Evolutionary conservation across 2,113 vertebrate genomes (phyloP).

Genomic region (Collichthys lucidus): DNA sequence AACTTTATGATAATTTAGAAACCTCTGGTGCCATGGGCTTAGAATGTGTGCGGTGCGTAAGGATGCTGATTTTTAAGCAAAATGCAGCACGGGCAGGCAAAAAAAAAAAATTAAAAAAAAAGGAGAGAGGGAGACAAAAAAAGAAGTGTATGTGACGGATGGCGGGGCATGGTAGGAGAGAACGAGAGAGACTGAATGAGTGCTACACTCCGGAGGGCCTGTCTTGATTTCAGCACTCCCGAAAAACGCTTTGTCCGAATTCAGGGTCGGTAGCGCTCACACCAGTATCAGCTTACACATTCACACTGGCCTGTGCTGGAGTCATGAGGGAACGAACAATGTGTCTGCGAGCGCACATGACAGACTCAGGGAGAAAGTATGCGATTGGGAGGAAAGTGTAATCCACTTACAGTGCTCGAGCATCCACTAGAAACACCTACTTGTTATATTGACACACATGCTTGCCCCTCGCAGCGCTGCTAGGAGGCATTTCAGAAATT

Average conservation of each 20-base stretch:
- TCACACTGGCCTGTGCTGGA: conserved; percentile 61
- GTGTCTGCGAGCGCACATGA: conserved; percentile 36
- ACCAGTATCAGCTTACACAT: conserved; percentile 93
- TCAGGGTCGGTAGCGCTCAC: conserved; percentile 90
- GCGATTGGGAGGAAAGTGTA: conserved; percentile 54
- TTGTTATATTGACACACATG: conserved; percentile 83
- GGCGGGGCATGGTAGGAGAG: conserved; percentile 14
- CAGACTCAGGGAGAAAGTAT: conserved; percentile 47
- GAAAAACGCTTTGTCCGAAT: conserved; percentile 92
- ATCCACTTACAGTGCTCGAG: conserved; percentile 60
- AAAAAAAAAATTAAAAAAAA: background rate
- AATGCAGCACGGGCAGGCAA: conserved; percentile 1
- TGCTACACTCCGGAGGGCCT: conserved; percentile 70
- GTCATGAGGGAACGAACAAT: conserved; percentile 61
- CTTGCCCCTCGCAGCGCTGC: conserved; percentile 75
- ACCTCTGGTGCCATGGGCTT: background rate
- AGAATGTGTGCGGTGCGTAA: conserved; percentile 9
- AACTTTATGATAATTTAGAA: conserved; percentile 47
- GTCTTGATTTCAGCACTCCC: conserved; percentile 91
- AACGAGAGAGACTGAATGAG: conserved; percentile 46
- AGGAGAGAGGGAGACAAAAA: background rate
- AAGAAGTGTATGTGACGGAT: background rate
- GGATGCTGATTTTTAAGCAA: background rate
- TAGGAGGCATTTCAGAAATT: conserved; percentile 86
- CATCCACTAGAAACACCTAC: conserved; percentile 74